These are phyloP conservation scores for Colinus virginianus DNA, from an alignment of 2,113 vertebrate species.

Conservation along the genomic window DNA sequence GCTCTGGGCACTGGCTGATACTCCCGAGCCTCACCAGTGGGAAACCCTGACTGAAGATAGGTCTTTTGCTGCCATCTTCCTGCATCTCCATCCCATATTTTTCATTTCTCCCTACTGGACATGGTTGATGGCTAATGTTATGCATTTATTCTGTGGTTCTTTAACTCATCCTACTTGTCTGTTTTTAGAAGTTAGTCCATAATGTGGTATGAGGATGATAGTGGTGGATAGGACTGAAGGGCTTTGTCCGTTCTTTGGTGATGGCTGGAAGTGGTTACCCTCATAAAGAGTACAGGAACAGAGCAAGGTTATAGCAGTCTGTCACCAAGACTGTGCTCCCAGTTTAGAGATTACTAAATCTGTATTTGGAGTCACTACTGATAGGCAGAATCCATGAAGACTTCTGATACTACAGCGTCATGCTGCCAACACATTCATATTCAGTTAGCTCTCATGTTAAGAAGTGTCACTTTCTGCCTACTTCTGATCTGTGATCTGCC, in stretches of 20 bases:
- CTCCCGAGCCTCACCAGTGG: not conserved
- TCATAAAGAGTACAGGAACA: not conserved
- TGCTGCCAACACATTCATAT: not conserved
- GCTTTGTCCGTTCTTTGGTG: not conserved
- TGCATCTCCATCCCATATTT: not conserved
- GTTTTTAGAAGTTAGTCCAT: not conserved
- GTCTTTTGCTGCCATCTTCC: not conserved
- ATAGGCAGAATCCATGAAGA: not conserved
- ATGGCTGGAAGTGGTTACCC: not conserved
- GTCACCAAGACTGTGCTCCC: not conserved
- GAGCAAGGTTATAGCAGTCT: not conserved
- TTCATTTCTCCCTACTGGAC: not conserved
- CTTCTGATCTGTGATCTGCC: not conserved
- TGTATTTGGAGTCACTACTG: not conserved
- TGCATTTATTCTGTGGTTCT: not conserved
- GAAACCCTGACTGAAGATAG: not conserved
- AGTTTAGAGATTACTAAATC: not conserved
- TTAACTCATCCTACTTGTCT: not conserved
- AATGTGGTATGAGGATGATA: fast-evolving
- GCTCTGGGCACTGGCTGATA: not conserved
- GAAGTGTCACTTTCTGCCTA: not conserved
- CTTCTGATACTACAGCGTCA: not conserved
- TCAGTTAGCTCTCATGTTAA: fast-evolving
- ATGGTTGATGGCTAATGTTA: not conserved
- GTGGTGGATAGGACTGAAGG: not conserved